Evolutionary conservation across 2,888 invertebrate genomes (phyloP).

Genomic region (Cataglyphis albicans): DNA sequence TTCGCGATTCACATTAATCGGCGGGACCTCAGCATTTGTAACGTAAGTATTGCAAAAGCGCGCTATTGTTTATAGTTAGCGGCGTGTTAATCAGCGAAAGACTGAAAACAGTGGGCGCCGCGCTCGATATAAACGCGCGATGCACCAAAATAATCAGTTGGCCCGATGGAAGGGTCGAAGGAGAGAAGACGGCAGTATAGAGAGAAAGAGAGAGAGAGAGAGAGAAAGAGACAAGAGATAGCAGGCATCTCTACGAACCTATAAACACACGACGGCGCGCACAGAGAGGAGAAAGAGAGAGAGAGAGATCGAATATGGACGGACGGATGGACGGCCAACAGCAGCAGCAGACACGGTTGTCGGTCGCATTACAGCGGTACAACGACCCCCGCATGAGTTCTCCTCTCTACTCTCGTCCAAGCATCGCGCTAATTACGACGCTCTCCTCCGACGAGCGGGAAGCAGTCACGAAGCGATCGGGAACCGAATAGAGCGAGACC

Average conservation of each 20-base stretch:
- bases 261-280: conserved; percentile 64
- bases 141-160: conserved; percentile 52
- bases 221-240: conserved; percentile 36
- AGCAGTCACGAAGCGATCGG: conserved; percentile 6
- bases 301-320: conserved; percentile 25
- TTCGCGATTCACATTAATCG: neutral
- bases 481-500: conserved; percentile 17
- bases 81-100: conserved; percentile 43
- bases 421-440: conserved; percentile 67
- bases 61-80: conserved; percentile 36
- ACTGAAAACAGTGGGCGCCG: conserved; percentile 51
- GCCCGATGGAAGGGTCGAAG: conserved; percentile 29
- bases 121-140: conserved; percentile 48
- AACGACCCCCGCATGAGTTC: conserved; percentile 77
- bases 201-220: neutral
- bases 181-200: neutral
- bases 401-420: conserved; percentile 64
- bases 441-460: conserved; percentile 2
- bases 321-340: conserved; percentile 52
- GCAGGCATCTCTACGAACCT: conserved; percentile 66
- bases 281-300: conserved; percentile 26
- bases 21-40: neutral
- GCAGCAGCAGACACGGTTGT: conserved; percentile 70
- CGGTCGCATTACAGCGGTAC: conserved; percentile 82
- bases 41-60: conserved; percentile 11